A percentile compares a stretch with the other conserved stretches of the same genome.
Conservation (phyloP, 2,888 invertebrate species). For the Microctonus brassicae region DNA sequence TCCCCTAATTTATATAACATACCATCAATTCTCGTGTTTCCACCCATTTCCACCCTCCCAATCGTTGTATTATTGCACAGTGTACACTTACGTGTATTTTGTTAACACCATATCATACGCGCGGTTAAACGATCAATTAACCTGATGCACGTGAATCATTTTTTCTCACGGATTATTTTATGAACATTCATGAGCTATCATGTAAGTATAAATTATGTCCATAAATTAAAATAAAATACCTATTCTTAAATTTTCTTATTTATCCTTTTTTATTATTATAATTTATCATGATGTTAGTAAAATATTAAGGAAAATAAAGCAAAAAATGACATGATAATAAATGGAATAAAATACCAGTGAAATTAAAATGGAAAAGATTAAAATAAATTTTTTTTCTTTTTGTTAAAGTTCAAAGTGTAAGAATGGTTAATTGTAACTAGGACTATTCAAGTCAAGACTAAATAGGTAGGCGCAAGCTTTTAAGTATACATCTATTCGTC, state of each 20-base stretch:
- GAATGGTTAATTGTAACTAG: neutral
- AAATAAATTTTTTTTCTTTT: neutral
- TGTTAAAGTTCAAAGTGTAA: neutral
- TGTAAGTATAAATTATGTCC: neutral
- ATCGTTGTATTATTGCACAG: neutral
- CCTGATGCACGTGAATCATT: conserved; percentile 24
- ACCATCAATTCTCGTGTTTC: neutral
- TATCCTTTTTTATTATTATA: too few species aligned
- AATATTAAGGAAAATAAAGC: too few species aligned
- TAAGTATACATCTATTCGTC: neutral
- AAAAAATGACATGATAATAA: neutral
- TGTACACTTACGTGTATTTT: conserved; percentile 40
- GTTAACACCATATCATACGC: conserved; percentile 40
- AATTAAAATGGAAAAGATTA: neutral
- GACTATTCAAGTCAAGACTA: neutral
- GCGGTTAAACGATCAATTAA: conserved; percentile 43
- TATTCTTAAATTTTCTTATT: neutral
- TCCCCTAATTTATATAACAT: too few species aligned
- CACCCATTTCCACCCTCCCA: neutral
- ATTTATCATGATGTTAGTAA: neutral
- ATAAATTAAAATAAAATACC: neutral
- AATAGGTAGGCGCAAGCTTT: conserved; percentile 17
- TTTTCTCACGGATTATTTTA: neutral
- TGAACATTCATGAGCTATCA: neutral
- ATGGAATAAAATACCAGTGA: neutral